Percentiles rank a stretch among this genome's conserved stretches.
Conservation (phyloP, 2,797 vertebrate species). For the Erpetoichthys calabaricus region DNA sequence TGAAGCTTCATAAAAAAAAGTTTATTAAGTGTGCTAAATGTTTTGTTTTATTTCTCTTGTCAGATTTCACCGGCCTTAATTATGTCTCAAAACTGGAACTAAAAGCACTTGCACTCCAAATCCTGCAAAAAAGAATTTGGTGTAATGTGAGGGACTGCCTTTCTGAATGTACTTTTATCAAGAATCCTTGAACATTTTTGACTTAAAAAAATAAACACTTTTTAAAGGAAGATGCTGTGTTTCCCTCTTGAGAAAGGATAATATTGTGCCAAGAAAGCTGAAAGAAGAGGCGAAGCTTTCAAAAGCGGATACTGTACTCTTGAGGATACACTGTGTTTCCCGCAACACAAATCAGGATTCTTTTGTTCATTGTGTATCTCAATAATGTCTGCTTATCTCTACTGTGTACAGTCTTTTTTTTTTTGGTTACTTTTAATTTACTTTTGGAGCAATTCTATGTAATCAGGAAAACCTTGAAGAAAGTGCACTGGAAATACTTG, state of each 20-base stretch:
- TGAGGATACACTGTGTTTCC: slow-evolving; percentile 3
- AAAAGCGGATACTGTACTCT: slow-evolving; percentile 39
- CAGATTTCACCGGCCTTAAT: slow-evolving; percentile 92
- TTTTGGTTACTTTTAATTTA: slow-evolving; percentile 19
- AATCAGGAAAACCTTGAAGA: slow-evolving; percentile 28
- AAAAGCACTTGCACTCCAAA: slow-evolving; percentile 44
- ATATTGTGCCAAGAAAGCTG: slow-evolving; percentile 43
- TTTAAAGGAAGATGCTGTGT: slow-evolving; percentile 45
- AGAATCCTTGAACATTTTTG: slow-evolving; percentile 30
- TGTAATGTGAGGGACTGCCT: slow-evolving; percentile 30
- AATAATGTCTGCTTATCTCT: slow-evolving; percentile 26
- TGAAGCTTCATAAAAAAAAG: too few relatives aligned
- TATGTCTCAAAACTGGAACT: slow-evolving; percentile 24
- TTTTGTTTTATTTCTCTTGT: slow-evolving; percentile 19
- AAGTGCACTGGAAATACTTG: slow-evolving; percentile 15
- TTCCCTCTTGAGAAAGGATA: slow-evolving; percentile 39
- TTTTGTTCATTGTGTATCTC: not conserved
- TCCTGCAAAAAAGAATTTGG: slow-evolving; percentile 17
- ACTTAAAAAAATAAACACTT: slow-evolving; percentile 30
- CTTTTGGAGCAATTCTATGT: not conserved
- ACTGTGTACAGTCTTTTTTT: slow-evolving; percentile 38
- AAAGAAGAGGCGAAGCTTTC: slow-evolving; percentile 24
- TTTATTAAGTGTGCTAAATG: not conserved
- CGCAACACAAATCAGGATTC: not conserved
- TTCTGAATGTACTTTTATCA: slow-evolving; percentile 50